phyloP scores from a whole-genome alignment of 2,113 vertebrate species.

The Odontesthes bonariensis region DNA sequence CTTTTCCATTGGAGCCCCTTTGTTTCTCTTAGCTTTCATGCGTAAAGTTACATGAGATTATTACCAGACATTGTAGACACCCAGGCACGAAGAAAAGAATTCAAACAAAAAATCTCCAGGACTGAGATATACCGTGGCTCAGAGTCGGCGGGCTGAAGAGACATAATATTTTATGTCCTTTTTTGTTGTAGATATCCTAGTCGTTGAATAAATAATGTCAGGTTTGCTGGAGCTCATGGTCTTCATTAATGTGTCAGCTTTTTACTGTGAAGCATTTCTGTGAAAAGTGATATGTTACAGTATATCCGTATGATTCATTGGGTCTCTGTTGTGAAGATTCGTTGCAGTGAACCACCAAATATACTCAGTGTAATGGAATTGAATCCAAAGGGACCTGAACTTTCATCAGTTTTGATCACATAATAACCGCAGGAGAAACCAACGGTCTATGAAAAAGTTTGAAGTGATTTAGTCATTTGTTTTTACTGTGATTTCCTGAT shows the following conservation, averaged over 20 bases:
- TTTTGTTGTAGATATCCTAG: constrained; percentile 3
- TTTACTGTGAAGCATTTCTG: not conserved
- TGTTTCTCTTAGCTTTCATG: constrained; percentile 50
- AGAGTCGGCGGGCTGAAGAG: not conserved
- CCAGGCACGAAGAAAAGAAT: constrained; percentile 35
- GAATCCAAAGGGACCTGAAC: no score
- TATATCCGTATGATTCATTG: not conserved
- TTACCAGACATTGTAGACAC: constrained; percentile 45
- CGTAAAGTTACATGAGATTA: constrained; percentile 59
- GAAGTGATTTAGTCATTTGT: not conserved
- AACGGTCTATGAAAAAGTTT: not conserved
- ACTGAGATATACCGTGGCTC: not conserved
- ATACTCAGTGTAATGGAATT: not conserved
- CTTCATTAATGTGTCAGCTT: constrained; percentile 3
- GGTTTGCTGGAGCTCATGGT: constrained; percentile 1
- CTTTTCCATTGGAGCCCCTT: constrained; percentile 53
- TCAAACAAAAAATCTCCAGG: constrained; percentile 36
- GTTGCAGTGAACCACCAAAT: not conserved
- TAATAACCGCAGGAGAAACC: no score
- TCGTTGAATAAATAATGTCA: not conserved
- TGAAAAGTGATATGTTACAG: not conserved
- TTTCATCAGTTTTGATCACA: not conserved
- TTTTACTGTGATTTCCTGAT: no score
- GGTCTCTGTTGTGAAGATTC: not conserved
- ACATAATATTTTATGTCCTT: not conserved